Evolutionary conservation across 2,888 invertebrate species (phyloP).

Genomic region (Euzophera pinguis): DNA sequence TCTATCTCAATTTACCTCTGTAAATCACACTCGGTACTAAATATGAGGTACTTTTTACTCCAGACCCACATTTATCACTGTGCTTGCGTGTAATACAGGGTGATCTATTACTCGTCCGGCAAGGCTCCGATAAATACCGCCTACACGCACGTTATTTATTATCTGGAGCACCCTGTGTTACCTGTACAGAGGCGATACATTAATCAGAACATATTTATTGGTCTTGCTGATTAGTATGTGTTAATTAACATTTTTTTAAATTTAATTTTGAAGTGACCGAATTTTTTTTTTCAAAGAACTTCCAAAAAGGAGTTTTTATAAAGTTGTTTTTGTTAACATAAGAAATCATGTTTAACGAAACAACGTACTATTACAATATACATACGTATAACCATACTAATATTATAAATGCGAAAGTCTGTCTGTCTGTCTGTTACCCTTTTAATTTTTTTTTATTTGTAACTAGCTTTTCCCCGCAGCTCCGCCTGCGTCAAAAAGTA

Average conservation of each 20-base stretch:
- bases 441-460: too few species aligned
- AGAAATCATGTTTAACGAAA: too few species aligned
- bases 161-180: conserved; percentile 36
- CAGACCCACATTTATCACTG: conserved; percentile 2
- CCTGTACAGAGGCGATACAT: conserved; percentile 33
- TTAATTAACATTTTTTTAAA: background rate
- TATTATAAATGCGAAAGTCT: too few species aligned
- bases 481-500: too few species aligned
- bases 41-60: background rate
- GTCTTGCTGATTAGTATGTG: background rate
- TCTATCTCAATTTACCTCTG: too few species aligned
- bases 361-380: too few species aligned
- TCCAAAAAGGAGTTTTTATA: too few species aligned
- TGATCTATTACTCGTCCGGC: conserved; percentile 41
- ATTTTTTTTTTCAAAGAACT: background rate
- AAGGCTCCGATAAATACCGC: conserved; percentile 43
- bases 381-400: too few species aligned
- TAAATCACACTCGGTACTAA: too few species aligned
- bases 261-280: background rate
- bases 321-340: too few species aligned
- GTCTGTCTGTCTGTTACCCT: too few species aligned
- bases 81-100: conserved; percentile 40
- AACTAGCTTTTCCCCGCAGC: too few species aligned
- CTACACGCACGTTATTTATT: conserved; percentile 42
- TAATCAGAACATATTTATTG: conserved; percentile 22